Base-by-base conservation (phyloP, 2,113 vertebrate genomes). In the Holacanthus passer region DNA sequence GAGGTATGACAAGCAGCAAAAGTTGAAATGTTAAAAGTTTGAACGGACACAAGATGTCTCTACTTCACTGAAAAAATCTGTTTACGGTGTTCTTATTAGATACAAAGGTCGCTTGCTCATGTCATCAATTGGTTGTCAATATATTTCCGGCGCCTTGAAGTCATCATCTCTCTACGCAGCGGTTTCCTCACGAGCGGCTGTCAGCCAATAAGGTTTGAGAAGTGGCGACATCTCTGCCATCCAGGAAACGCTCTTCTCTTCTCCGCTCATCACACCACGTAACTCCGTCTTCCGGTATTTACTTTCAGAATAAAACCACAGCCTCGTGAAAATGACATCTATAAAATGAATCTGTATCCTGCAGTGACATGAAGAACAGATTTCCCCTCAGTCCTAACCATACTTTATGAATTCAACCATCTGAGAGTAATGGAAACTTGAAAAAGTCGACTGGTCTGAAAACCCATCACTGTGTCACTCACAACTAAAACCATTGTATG, bases 181-280 rank as follows among this genome's bases (percentile, higher is more conserved):
- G 0, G 45, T 73, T 64, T 69, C 67, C 24, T 50, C 47, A 59
- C 24, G 55, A 32, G 7, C 29, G 11, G 50, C 70, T 79, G 27
- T 82, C 77, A 76, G 53, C 92, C 91, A 92, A 92, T 87, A 5
- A 13, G 70, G 0, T 62, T 77, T 35, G 52, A 79, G 78, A 87
- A 72, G 67, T 55, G 77, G 64, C 76, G 77, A 56, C 53, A 56
- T 88, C 88, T 52, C 83, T 72, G 62, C 43, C 24, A 79, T 70
- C 70, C 85, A 78, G 81, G 88, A 87, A 91, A 79, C 64, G 47
- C 65, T 72, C 68, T 81, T 39, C 77, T 77, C 82, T 62, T 35
- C 50, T 39, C 71, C 35, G 16, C 45, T 56, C 41, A 6, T 6
- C 29, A 29, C 0, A 73, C 2, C 0, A 20, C 19, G 7, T 6